These are phyloP conservation scores for Caenorhabditis macrosperma DNA, from an alignment of 2,888 invertebrate genomes.

Conservation along the genomic window DNA sequence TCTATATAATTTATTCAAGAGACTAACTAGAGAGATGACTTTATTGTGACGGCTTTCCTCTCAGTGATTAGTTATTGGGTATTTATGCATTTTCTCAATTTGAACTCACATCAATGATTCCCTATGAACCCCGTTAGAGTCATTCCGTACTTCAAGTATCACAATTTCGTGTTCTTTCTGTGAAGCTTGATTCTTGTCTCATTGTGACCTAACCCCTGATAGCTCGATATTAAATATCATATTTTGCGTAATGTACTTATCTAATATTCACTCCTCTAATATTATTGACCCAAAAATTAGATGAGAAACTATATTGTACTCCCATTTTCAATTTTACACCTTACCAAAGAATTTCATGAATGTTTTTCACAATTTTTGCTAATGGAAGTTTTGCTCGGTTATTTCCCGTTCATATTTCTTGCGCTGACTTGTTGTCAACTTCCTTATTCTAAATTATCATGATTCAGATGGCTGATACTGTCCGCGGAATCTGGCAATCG, in stretches of 20 bases:
- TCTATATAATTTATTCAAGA: conserved; percentile 38
- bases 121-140: conserved; percentile 15
- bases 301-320: conserved; percentile 20
- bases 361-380: background rate
- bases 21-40: conserved; percentile 45
- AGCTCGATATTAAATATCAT: background rate
- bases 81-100: conserved; percentile 42
- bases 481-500: conserved; percentile 74
- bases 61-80: conserved; percentile 29
- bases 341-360: conserved; percentile 11
- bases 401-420: background rate
- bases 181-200: conserved; percentile 44
- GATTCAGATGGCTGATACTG: conserved; percentile 74
- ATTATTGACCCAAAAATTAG: background rate
- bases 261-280: conserved; percentile 9
- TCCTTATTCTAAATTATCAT: background rate
- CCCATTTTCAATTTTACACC: background rate
- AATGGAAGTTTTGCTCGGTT: background rate
- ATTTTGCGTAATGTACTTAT: conserved; percentile 27
- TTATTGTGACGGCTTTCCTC: conserved; percentile 38
- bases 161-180: conserved; percentile 33
- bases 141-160: conserved; percentile 45
- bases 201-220: conserved; percentile 21
- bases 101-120: conserved; percentile 42
- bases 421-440: background rate